Evolutionary conservation across 2,113 vertebrate genomes (phyloP), one percentile per base, ranked within the genome.

Genomic region (Maccullochella peelii): DNA sequence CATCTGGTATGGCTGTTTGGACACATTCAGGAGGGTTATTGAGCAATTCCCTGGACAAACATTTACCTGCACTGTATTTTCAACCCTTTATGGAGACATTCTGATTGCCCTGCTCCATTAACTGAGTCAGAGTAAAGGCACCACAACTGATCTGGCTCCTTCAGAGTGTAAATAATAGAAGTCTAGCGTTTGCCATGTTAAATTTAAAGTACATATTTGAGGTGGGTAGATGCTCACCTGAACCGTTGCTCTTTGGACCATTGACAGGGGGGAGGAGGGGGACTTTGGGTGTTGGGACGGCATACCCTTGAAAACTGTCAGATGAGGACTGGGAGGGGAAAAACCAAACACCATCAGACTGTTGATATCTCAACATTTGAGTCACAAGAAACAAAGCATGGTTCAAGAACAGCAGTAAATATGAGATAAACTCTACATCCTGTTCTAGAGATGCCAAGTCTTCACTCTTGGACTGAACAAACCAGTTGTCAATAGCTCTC

Each of bases 251-350:
- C 80, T 92, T 92, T 61, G 83, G 71, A 77, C 88, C 85, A 6
- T 74, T 91, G 84, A 83, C 10, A 18, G 86, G 66, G 0, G 93
- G 90, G 2, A 95, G 85, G 65, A 93, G 25, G 11, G 95, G 95
- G 49, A 96, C 95, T 66, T 86, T 96, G 3, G 95, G 95, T 25
- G 94, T 96, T 38, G 95, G 95, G 55, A 96, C 95, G 1, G 94
- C 93, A 85, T 92, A 94, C 21, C 92, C 95, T 47, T 95, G 92
- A 59, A 94, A 86, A 73, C 50, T 85, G 1, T 96, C 95, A 57
- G 85, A 78, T 1, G 91, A 85, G 61, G 90, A 75, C 93, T 92
- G 77, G n/a, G 67, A 84, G 68, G 80, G 23, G 59, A 75, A 74
- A 66, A 90, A 79, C 23, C 23, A 88, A 69, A 80, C 62, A 65